Evolutionary conservation across 2,113 vertebrate genomes (phyloP), one percentile per base, ranked within the genome.

Genomic region (Struthidea cinerea): DNA sequence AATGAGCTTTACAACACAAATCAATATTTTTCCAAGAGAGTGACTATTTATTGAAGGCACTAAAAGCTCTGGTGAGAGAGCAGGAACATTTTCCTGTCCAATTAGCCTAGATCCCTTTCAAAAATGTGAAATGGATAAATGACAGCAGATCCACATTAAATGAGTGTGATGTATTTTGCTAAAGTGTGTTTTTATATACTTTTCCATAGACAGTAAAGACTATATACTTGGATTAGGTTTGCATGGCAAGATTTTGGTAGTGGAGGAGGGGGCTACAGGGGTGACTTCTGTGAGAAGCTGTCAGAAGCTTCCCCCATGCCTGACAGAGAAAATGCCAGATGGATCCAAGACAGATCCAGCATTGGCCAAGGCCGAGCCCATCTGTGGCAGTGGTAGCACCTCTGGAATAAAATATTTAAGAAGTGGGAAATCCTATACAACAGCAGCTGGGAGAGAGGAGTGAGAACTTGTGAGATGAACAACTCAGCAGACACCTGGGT

Each of bases 21-120:
- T 96, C 94, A 87, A 94, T 97, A 90, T 52, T 88, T 96, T 97
- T 93, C 55, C 75, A 75, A 71, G 85, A 92, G 35, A 84, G 33
- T 90, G 47, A 50, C 39, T 93, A 41, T 87, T 90, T 97, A 77
- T 42, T 6, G 55, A 92, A 85, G 55, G 26, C 22, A 55, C 8
- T 84, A 93, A 94, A 24, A 61, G 71, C 68, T 89, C 60, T 77
- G 41, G 10, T 87, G 68, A 82, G 21, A 71, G 33, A 87, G 78
- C 7, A 68, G 42, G 61, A n/a, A 56, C 9, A 61, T 81, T 90
- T 81, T 89, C 16, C 7, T 79, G 3, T 69, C 70, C 22, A 33
- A 33, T 67, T 93, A 92, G 32, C 19, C 74, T 81, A 50, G 30
- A 85, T 78, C 23, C 3, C 47, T 91, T 80, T 78, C 42, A 39